Base-by-base conservation (phyloP, 2,888 invertebrate genomes). In the Melanchra persicariae region DNA sequence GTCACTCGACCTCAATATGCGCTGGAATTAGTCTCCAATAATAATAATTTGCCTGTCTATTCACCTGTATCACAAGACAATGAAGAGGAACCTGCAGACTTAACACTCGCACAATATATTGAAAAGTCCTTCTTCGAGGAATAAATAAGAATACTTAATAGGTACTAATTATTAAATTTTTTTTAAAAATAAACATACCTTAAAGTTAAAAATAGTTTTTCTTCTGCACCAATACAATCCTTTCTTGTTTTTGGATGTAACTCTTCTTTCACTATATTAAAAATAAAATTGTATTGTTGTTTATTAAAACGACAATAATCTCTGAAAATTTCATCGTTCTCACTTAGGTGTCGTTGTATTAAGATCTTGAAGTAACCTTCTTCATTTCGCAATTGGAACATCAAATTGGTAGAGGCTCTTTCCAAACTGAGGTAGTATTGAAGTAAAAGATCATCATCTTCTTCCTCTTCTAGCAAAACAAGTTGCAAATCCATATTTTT, bases 311-410 rank as follows among this genome's bases (percentile, higher is more conserved):
- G 60, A 60, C 45, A 45, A 45, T 60, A 60, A 60, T 60, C 45
- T 45, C 60, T 60, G 60, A 60, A 60, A 26, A 60, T 60, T 60
- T 60, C 60, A 45, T 60, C 60, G 47, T 60, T 45, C 60, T 26
- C 43, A 47, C 34, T 61, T 61, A 61, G 60, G 60, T 61, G 60
- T 61, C 60, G 47, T 61, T 61, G 60, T 61, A 61, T 61, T 61
- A 61, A 61, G 47, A 61, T 61, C 60, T 61, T 61, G 60, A 61
- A 61, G 60, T 26, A 47, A 45, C 47, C 60, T 61, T 43, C 45
- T 60, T 60, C 60, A 60, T 60, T 60, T 60, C 60, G 47, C 26
- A 60, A 47, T 60, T 45, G 45, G 60, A 60, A 60, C 43, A 60
- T 60, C 60, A 60, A 60, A 60, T 60, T 60, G 30, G 59, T 60